Evolutionary conservation across 2,113 vertebrate species (phyloP).

Genomic region (Uropsilus gracilis): DNA sequence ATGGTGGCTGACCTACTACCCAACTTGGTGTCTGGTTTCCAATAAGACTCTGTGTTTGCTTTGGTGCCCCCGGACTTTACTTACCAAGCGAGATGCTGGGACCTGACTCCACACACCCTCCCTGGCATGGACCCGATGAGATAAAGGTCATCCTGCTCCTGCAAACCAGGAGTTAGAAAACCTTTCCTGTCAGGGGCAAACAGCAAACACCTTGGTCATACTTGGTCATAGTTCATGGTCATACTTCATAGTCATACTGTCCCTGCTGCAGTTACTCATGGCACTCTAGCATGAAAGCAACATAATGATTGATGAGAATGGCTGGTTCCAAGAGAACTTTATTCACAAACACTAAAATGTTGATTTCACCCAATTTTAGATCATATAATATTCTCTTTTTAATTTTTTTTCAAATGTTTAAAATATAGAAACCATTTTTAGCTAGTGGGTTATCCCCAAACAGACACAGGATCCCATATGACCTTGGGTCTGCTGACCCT

Average conservation of each 20-base stretch:
- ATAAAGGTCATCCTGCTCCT: background rate
- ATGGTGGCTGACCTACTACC: background rate
- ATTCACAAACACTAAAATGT: background rate
- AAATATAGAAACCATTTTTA: constrained; percentile 22
- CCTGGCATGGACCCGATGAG: background rate
- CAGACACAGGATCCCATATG: background rate
- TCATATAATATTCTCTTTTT: background rate
- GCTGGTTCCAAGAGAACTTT: constrained; percentile 9
- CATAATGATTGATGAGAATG: background rate
- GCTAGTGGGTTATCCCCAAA: background rate
- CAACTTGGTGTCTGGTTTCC: background rate
- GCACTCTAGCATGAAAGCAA: background rate
- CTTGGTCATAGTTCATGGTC: no score
- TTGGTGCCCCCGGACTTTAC: background rate
- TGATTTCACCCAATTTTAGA: constrained; percentile 39
- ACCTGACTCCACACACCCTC: no score
- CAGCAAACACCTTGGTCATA: background rate
- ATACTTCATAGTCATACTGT: background rate
- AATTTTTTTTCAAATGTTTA: background rate
- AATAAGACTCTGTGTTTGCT: background rate
- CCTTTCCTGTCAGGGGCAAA: background rate
- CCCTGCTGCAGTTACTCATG: background rate
- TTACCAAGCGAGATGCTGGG: background rate
- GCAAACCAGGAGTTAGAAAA: background rate
- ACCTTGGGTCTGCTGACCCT: background rate